Base-by-base conservation (phyloP, 2,888 invertebrate species). In the Flabesymbios commensalis region DNA sequence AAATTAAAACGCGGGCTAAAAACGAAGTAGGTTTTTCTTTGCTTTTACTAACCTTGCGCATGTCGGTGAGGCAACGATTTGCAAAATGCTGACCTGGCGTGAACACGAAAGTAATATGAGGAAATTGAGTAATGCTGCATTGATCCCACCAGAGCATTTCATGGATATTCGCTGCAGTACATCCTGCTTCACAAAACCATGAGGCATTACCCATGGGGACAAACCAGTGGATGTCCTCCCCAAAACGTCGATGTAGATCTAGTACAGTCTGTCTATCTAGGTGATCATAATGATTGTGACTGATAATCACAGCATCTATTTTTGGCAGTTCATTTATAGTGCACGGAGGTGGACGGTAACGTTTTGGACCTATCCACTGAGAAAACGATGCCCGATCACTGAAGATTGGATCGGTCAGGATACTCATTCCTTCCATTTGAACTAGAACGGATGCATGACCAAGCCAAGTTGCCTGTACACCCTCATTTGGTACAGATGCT, bases 221-320 rank as follows among this genome's bases (percentile, higher is more conserved):
- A 71, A 81, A 84, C 85, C 85, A 86, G 26, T 61, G 57, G 22
- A 78, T 45, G 10, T 63, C 60, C 10, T 66, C 63, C 2, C 78
- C 74, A 63, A 75, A 80, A 53, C 70, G 64, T 22, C 65, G 59
- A 65, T 80, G 74, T 36, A 83, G 65, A n/a, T 65, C 55, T 7
- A 59, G 58, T 1, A 84, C 77, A 19, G 74, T 73, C 49, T 59
- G 32, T 22, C 63, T 61, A 67, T 85, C 84, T 47, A 86, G 71
- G 74, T 85, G 85, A 72, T 85, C 85, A 63, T 84, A 85, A 68
- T 85, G 85, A 68, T 83, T 84, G 68, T 85, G 85, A 33, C 83
- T 84, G 57, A 85, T 85, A 2, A 86, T 75, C 0, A 83, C 84
- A 43, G 83, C 82, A 66, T 85, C 78, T 2, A 86, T 65, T 10